A percentile compares a stretch with the other conserved stretches of the same genome.
phyloP scores from a whole-genome alignment of 2,888 invertebrate species.

The Lasioglossum morio region DNA sequence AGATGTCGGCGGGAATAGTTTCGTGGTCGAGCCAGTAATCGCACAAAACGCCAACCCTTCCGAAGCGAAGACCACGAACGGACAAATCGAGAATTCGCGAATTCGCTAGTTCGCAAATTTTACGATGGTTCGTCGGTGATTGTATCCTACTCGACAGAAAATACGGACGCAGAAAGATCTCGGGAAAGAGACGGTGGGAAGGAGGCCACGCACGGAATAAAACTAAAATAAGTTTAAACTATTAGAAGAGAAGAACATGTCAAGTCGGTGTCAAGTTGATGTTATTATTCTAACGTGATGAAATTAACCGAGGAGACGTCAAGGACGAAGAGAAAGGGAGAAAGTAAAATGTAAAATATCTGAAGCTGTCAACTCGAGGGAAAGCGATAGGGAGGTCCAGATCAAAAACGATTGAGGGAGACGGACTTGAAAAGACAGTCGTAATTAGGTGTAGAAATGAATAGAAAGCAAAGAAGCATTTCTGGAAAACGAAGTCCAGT shows the following conservation, averaged over 20 bases:
- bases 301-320: neutral
- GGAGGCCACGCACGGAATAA: neutral
- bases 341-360: neutral
- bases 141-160: neutral
- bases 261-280: conserved; percentile 9
- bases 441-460: conserved; percentile 40
- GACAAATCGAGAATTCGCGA: neutral
- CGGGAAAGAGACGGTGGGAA: neutral
- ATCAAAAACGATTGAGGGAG: neutral
- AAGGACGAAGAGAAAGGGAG: neutral
- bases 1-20: conserved; percentile 2
- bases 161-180: neutral
- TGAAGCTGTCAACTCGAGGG: neutral
- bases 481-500: neutral
- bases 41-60: conserved; percentile 42
- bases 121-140: neutral
- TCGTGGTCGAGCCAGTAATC: conserved; percentile 30
- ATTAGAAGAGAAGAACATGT: neutral
- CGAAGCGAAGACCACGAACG: neutral
- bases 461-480: conserved; percentile 22
- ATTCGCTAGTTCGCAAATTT: neutral
- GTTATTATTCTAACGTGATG: neutral
- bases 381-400: neutral
- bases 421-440: neutral
- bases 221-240: neutral